phyloP scores from a whole-genome alignment of 2,113 vertebrate genomes.

The Vireo altiloquus region DNA sequence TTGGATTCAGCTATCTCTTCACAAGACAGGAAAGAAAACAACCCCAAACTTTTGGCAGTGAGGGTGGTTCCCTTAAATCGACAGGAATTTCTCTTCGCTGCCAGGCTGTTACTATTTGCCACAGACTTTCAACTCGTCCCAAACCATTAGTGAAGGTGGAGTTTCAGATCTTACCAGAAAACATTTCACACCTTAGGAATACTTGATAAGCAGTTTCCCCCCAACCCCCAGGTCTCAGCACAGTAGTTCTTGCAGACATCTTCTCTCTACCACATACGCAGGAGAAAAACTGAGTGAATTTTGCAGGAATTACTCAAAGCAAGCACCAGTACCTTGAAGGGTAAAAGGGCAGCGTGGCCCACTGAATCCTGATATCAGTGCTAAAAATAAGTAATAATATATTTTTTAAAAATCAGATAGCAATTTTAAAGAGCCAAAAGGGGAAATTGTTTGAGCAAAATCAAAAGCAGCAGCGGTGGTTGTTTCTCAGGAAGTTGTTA shows the following conservation, averaged over 20 bases:
- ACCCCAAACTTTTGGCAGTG: neutral
- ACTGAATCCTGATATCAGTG: neutral
- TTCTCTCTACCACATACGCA: neutral
- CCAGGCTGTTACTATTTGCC: neutral
- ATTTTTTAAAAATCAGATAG: neutral
- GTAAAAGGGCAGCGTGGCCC: neutral
- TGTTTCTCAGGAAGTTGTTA: neutral
- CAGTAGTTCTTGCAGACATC: neutral
- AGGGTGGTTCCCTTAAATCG: neutral
- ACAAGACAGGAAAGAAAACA: neutral
- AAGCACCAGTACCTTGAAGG: neutral
- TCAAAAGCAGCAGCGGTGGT: neutral
- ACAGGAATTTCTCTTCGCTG: neutral
- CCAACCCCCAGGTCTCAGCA: neutral
- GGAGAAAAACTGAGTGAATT: neutral
- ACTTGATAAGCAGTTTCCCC: conserved; percentile 1
- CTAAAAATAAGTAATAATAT: neutral
- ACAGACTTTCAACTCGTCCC: neutral
- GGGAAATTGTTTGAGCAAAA: neutral
- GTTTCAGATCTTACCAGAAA: conserved; percentile 30
- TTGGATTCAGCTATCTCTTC: neutral
- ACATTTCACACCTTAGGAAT: conserved; percentile 23
- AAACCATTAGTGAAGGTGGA: conserved; percentile 4
- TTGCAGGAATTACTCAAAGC: neutral
- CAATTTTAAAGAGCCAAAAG: conserved; percentile 5